A percentile compares a stretch with the other conserved stretches of the same genome.
These are phyloP conservation scores for Lytechinus pictus DNA, from an alignment of 35 echinoderm and acorn worm species.

Conservation along the genomic window DNA sequence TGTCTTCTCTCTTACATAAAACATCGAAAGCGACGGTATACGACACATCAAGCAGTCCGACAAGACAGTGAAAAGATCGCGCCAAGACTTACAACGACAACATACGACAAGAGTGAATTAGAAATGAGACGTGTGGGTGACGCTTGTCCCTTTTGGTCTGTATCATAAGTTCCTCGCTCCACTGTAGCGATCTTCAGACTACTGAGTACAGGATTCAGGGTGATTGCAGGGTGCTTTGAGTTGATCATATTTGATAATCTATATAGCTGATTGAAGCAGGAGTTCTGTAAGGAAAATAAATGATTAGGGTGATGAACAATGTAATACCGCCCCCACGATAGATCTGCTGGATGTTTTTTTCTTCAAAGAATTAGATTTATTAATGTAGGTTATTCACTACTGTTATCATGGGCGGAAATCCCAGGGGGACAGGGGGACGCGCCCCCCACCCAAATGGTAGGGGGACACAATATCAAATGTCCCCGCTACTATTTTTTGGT, in stretches of 20 bases:
- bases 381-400: too few relatives aligned
- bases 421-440: too few relatives aligned
- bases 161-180: neutral
- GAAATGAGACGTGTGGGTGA: neutral
- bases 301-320: too few relatives aligned
- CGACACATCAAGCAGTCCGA: neutral
- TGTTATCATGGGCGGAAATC: too few relatives aligned
- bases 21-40: too few relatives aligned
- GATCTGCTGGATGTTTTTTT: too few relatives aligned
- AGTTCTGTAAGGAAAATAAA: neutral
- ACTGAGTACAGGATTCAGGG: neutral
- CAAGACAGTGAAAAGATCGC: neutral
- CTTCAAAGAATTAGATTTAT: too few relatives aligned
- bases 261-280: slow-evolving; percentile 5
- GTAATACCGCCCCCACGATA: too few relatives aligned
- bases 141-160: neutral
- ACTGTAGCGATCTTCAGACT: slow-evolving; percentile 13
- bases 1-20: too few relatives aligned
- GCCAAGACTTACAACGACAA: neutral
- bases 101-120: neutral
- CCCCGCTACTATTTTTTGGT: too few relatives aligned
- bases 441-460: too few relatives aligned
- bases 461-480: too few relatives aligned
- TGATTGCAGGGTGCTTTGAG: neutral
- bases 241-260: slow-evolving; percentile 22